These are phyloP conservation scores for Psettodes erumei DNA, from an alignment of 2,113 vertebrate species.

Conservation along the genomic window DNA sequence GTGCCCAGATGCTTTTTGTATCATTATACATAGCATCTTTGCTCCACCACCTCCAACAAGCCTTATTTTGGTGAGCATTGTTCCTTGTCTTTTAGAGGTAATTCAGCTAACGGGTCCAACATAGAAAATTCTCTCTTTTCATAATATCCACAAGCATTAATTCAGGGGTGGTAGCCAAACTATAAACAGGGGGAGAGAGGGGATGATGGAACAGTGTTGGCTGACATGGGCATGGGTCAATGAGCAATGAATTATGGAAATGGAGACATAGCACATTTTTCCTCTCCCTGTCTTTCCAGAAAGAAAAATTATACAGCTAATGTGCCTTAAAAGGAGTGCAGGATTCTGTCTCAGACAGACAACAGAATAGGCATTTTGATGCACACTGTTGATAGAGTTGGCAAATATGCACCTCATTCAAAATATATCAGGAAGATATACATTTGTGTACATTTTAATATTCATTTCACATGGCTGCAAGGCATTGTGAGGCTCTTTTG, in stretches of 20 bases:
- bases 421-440: not conserved
- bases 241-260: conserved; percentile 35
- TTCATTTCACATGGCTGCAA: not conserved
- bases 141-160: conserved; percentile 9
- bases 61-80: not conserved
- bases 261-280: conserved; percentile 14
- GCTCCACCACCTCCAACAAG: not conserved
- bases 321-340: not conserved
- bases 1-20: not conserved
- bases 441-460: not conserved
- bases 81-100: not conserved
- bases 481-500: not conserved
- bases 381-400: not conserved
- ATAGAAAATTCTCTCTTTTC: conserved; percentile 2
- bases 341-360: too few species aligned
- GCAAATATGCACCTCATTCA: not conserved
- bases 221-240: conserved; percentile 31
- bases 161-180: conserved; percentile 18
- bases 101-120: conserved; percentile 8
- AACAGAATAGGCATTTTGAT: not conserved
- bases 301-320: not conserved
- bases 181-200: not conserved
- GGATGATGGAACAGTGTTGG: conserved; percentile 33
- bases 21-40: not conserved
- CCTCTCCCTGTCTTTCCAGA: conserved; percentile 7